Conservation (phyloP, 2,797 vertebrate species). For the Malurus leucopterus region DNA sequence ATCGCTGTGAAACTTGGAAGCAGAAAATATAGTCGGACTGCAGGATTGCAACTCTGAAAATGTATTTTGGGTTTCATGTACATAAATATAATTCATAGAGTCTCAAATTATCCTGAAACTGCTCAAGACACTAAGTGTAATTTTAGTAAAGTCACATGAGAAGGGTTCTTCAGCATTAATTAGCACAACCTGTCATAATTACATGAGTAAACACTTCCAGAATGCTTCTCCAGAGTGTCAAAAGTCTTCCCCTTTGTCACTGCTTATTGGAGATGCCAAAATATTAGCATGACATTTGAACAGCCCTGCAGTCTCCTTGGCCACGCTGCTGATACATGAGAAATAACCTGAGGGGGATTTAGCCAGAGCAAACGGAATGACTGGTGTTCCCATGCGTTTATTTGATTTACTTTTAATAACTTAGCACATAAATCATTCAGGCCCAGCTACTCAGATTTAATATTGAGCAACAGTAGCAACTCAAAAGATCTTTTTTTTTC, state of each 20-base stretch:
- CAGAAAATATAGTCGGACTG: background rate
- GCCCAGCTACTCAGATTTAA: conserved; percentile 23
- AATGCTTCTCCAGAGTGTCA: background rate
- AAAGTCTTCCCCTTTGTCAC: background rate
- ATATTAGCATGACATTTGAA: conserved; percentile 15
- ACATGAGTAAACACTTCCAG: conserved; percentile 1
- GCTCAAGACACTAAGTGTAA: background rate
- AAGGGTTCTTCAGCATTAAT: background rate
- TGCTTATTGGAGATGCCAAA: conserved; percentile 14
- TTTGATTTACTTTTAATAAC: conserved; percentile 56
- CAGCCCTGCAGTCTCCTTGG: background rate
- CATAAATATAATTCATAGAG: background rate
- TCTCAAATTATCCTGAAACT: background rate
- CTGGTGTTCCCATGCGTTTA: conserved; percentile 2
- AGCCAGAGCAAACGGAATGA: background rate
- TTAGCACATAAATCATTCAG: conserved; percentile 38
- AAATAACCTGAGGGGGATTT: conserved; percentile 30
- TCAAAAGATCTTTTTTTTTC: background rate
- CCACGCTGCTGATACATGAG: background rate
- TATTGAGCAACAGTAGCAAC: conserved; percentile 24
- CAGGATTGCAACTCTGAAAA: background rate
- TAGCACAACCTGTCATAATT: background rate
- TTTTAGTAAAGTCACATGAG: background rate
- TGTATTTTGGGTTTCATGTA: background rate
- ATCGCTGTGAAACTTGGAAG: background rate